Percentiles rank a stretch among this genome's conserved stretches.
Conservation (phyloP, 2,888 invertebrate genomes). For the Meandrusa payeni region DNA sequence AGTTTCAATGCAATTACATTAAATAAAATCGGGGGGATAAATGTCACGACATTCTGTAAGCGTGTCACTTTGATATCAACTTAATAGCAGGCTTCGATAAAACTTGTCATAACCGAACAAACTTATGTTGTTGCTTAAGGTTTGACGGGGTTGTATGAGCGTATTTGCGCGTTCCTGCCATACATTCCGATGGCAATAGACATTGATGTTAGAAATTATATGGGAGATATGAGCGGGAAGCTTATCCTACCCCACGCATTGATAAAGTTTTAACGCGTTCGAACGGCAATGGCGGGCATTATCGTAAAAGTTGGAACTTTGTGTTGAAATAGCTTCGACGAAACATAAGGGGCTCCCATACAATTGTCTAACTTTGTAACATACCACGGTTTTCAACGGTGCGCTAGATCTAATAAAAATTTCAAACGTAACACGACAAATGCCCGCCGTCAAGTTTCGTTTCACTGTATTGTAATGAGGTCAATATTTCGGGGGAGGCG, state of each 20-base stretch:
- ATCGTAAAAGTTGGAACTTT: constrained; percentile 79
- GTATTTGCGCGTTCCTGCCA: constrained; percentile 16
- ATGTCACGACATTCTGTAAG: constrained; percentile 4
- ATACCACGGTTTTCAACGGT: constrained; percentile 66
- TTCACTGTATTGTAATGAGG: constrained; percentile 32
- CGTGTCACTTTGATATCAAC: constrained; percentile 10
- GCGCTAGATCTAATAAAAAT: constrained; percentile 69
- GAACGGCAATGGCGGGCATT: constrained; percentile 80
- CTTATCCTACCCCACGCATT: constrained; percentile 76
- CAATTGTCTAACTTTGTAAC: constrained; percentile 77
- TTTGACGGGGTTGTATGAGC: constrained; percentile 13
- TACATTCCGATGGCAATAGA: constrained; percentile 23
- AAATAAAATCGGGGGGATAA: constrained; percentile 4
- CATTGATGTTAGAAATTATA: constrained; percentile 35
- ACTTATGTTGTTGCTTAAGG: constrained; percentile 12
- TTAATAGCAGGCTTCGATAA: constrained; percentile 16
- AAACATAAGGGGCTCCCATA: constrained; percentile 79
- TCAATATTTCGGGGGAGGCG: constrained; percentile 18
- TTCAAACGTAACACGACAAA: constrained; percentile 49
- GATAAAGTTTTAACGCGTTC: constrained; percentile 78
- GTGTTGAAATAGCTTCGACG: constrained; percentile 70
- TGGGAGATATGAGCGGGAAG: constrained; percentile 62
- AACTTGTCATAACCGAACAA: constrained; percentile 20
- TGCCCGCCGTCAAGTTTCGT: constrained; percentile 47
- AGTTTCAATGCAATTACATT: constrained; percentile 2